phyloP scores from a whole-genome alignment of 2,797 vertebrate genomes.

The Tragopan temminckii region DNA sequence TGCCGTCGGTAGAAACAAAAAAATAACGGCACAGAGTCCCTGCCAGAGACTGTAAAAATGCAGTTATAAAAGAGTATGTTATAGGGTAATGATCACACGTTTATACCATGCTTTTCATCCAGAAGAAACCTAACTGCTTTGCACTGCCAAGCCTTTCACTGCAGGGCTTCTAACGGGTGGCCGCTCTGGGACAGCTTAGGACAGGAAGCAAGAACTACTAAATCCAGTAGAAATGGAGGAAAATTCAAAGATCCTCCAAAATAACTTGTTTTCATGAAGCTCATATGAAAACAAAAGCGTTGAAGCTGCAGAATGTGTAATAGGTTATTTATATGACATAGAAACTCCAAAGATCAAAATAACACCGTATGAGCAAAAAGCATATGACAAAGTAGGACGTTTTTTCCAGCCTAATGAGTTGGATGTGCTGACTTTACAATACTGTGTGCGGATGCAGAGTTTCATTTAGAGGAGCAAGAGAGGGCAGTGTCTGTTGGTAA shows the following conservation, averaged over 20 bases:
- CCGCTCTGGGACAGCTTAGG: background rate
- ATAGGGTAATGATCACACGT: background rate
- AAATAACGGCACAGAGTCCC: background rate
- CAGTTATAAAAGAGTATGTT: background rate
- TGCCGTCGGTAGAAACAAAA: background rate
- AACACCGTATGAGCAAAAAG: background rate
- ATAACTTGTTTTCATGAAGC: background rate
- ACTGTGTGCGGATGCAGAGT: background rate
- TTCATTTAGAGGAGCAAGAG: background rate
- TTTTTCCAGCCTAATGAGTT: background rate
- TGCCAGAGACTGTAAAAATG: background rate
- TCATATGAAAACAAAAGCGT: fast-evolving
- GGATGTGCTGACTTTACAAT: conserved; percentile 5
- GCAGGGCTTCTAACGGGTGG: background rate
- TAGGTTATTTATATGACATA: background rate
- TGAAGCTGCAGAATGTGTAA: background rate
- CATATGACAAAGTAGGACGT: background rate
- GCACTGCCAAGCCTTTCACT: background rate
- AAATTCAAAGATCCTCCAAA: background rate
- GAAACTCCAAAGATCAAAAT: conserved; percentile 2
- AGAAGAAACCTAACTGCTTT: background rate
- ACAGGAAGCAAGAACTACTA: background rate
- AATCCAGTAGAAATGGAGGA: background rate
- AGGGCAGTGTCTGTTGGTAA: conserved; percentile 29
- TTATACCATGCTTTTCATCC: background rate